Evolutionary conservation across 2,797 vertebrate species (phyloP).

Genomic region (Pangasius djambal): DNA sequence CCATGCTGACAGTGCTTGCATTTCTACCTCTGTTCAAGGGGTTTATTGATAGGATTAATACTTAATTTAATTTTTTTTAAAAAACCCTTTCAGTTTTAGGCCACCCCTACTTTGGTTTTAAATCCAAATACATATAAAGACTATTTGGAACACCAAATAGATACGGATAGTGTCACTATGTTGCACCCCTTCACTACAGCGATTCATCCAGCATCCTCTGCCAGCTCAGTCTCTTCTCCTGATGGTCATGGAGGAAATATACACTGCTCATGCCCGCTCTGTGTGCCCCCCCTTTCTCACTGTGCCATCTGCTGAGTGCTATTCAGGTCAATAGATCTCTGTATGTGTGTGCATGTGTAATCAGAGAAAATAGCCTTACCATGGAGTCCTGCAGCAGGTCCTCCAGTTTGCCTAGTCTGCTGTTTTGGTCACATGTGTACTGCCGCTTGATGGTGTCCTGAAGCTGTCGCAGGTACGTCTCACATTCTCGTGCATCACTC

Average conservation of each 20-base stretch:
- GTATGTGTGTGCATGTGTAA: not conserved
- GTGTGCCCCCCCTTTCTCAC: not conserved
- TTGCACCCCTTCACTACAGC: too few species aligned
- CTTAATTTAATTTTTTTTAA: too few species aligned
- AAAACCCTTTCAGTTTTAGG: too few species aligned
- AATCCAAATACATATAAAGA: not conserved
- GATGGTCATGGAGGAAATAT: not conserved
- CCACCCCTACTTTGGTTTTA: not conserved
- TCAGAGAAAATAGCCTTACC: conserved; percentile 72
- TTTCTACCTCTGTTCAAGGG: not conserved
- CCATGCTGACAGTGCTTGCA: not conserved
- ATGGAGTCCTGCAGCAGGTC: conserved; percentile 98
- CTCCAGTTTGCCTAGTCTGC: conserved; percentile 89
- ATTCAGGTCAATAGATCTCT: not conserved
- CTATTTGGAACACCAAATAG: not conserved
- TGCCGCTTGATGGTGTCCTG: conserved; percentile 96
- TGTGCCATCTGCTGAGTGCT: conserved; percentile 13
- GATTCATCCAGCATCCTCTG: not conserved
- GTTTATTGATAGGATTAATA: not conserved
- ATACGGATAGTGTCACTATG: not conserved
- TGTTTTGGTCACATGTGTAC: conserved; percentile 92
- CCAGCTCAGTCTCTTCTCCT: not conserved
- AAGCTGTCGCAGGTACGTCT: conserved; percentile 88
- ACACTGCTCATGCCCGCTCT: not conserved
- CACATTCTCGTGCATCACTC: conserved; percentile 88